Evolutionary conservation across 1,140 invertebrate species (phyloP), one percentile per base, ranked within the genome.

Genomic region (Drosophila subobscura): DNA sequence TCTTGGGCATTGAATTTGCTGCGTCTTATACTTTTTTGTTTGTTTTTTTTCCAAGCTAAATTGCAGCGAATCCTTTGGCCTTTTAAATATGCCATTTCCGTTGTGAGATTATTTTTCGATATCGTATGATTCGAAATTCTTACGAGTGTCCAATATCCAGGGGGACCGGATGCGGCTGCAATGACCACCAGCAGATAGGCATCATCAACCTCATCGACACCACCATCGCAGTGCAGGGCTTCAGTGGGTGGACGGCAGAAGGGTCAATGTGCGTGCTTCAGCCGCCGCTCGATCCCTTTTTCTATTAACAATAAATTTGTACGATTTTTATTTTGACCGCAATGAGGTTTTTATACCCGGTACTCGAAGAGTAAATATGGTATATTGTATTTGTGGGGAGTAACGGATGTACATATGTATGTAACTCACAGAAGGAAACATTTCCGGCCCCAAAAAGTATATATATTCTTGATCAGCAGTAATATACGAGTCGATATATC

Each of bases 241-340:
- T 45, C 42, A 27, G 46, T 41, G 53, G n/a, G 51, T 33, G 59
- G n/a, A 5, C 4, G 33, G 64, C 61, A n/a, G 42, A 23, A 55
- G 40, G 61, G 59, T 46, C 60, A 78, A 79, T 63, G 83, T 81
- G 81, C 70, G 73, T 86, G 81, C 77, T 47, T 60, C 72, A 71
- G 59, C 67, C 70, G 59, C 67, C 70, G 65, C 58, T 81, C 40
- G 72, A 79, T 71, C 76, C 84, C 67, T 83, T 89, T 88, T 88
- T 88, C 83, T 88, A 88, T 88, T 88, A 88, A 79, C 84, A 89
- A 81, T 88, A 88, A 88, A 83, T 88, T 88, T 83, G 84, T 89
- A 66, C 51, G 72, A 78, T 72, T 81, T 72, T 72, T 70, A 70
- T 79, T 76, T 73, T 57, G 72, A 72, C 74, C 75, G 42, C 78